A percentile compares a stretch with the other conserved stretches of the same genome.
Conservation (phyloP, 2,797 vertebrate genomes). For the Dryobates pubescens region DNA sequence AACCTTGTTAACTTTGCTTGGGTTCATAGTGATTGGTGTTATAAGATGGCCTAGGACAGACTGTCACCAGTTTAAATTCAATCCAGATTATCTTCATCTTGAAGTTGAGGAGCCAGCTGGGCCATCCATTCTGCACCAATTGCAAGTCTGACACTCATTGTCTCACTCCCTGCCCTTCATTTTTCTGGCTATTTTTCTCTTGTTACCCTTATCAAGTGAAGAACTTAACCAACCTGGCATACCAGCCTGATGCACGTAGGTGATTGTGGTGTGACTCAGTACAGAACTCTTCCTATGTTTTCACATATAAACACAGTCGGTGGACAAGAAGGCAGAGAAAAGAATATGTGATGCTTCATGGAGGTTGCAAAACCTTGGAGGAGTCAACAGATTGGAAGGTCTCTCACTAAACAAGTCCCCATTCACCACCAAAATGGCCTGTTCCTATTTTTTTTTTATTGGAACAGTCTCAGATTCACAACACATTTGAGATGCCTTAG, state of each 20-base stretch:
- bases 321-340: not conserved
- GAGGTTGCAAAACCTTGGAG: constrained; percentile 1
- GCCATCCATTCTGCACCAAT: not conserved
- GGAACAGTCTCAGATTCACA: not conserved
- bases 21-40: not conserved
- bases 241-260: not conserved
- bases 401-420: not conserved
- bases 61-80: not conserved
- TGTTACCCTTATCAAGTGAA: not conserved
- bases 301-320: not conserved
- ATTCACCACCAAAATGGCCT: not conserved
- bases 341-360: not conserved
- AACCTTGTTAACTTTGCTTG: not conserved
- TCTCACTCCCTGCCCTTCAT: not conserved
- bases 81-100: not conserved
- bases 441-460: not conserved
- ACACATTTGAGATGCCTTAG: not conserved
- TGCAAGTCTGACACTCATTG: not conserved
- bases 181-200: not conserved
- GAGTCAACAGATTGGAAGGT: not conserved
- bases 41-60: not conserved
- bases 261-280: not conserved
- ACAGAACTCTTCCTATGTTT: not conserved
- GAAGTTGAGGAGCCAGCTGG: not conserved
- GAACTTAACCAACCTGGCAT: not conserved